Percentiles rank a stretch among this genome's conserved stretches.
Conservation (phyloP, 1,140 invertebrate species). For the Neelides sp. region DNA sequence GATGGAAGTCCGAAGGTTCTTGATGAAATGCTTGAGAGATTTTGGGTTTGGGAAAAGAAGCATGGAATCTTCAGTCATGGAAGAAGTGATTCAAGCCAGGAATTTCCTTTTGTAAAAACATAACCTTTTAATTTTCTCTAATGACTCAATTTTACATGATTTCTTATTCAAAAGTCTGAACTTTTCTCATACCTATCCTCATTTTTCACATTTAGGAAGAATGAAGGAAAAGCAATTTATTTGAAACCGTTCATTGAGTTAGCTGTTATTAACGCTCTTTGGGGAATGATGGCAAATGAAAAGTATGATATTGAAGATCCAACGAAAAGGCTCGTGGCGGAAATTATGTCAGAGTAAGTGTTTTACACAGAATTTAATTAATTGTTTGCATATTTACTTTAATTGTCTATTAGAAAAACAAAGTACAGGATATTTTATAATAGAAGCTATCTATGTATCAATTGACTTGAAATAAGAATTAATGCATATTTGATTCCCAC, state of each 20-base stretch:
- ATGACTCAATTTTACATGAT: not conserved
- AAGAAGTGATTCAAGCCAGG: slow-evolving; percentile 42
- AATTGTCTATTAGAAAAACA: no score
- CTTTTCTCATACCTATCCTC: not conserved
- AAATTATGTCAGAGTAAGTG: slow-evolving; percentile 26
- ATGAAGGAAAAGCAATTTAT: slow-evolving; percentile 15
- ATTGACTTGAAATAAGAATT: no score
- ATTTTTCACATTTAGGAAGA: slow-evolving; percentile 12
- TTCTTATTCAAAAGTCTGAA: not conserved
- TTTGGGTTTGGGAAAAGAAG: slow-evolving; percentile 65
- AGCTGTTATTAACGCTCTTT: slow-evolving; percentile 65
- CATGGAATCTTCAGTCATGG: slow-evolving; percentile 56
- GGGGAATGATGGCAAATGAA: slow-evolving; percentile 70
- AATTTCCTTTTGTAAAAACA: slow-evolving; percentile 16
- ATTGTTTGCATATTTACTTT: no score
- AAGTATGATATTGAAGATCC: slow-evolving; percentile 37
- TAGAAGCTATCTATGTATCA: no score
- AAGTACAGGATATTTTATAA: no score
- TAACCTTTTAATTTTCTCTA: not conserved
- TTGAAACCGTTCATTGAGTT: slow-evolving; percentile 30
- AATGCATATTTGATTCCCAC: no score
- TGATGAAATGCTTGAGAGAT: slow-evolving; percentile 59
- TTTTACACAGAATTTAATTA: no score
- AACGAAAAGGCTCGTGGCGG: slow-evolving; percentile 7
- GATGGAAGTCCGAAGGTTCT: slow-evolving; percentile 67